Evolutionary conservation across 2,888 invertebrate species (phyloP).

Genomic region (Catonia carolina): DNA sequence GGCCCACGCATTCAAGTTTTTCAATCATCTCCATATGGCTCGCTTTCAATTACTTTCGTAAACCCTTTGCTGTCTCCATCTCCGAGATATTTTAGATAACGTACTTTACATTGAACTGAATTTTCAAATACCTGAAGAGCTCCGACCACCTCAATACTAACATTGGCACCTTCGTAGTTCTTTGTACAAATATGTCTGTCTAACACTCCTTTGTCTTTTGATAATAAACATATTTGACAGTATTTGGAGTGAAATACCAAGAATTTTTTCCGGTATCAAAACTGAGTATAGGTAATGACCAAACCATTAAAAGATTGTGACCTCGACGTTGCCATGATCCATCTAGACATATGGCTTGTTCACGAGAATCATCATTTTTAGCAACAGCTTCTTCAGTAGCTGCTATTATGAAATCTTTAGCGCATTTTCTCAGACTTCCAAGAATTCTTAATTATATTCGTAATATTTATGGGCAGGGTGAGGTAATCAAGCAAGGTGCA

Average conservation of each 20-base stretch:
- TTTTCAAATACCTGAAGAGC: neutral
- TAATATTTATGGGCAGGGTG: neutral
- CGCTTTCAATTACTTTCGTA: neutral
- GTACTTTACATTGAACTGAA: neutral
- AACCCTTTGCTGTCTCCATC: neutral
- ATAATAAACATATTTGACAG: neutral
- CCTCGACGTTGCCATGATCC: slow-evolving; percentile 6
- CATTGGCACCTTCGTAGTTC: neutral
- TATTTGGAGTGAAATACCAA: neutral
- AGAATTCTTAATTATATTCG: neutral
- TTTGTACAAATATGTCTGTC: neutral
- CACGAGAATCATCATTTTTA: slow-evolving; percentile 3
- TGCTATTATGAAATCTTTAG: neutral
- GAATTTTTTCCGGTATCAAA: neutral
- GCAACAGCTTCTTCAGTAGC: slow-evolving; percentile 7
- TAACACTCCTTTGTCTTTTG: slow-evolving; percentile 1
- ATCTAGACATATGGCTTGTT: neutral
- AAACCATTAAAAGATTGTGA: slow-evolving; percentile 3
- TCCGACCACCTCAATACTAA: neutral
- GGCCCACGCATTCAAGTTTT: slow-evolving; percentile 22
- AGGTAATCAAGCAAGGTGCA: neutral
- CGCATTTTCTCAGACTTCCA: neutral
- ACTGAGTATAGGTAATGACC: slow-evolving; percentile 1
- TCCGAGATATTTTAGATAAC: neutral
- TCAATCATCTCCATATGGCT: slow-evolving; percentile 19